Conservation (phyloP, 2,888 invertebrate genomes). For the Hypercompe scribonia region DNA sequence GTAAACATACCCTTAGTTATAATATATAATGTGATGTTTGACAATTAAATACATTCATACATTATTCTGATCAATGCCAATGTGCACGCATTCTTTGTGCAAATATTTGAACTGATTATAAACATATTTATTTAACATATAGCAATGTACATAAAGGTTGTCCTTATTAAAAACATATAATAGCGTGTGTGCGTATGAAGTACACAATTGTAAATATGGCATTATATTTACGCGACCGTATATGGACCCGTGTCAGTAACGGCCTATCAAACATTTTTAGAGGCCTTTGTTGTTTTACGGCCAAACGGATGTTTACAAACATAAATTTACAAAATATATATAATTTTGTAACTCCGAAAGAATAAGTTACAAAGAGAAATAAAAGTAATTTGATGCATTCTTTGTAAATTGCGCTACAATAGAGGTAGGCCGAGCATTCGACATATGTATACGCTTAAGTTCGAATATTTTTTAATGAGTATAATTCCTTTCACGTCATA, state of each 20-base stretch:
- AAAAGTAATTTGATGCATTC: background rate
- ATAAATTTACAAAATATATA: background rate
- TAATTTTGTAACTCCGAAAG: background rate
- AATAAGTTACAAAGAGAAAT: background rate
- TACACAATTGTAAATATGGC: background rate
- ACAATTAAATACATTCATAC: no score
- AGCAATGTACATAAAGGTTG: background rate
- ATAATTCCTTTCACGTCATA: conserved; percentile 33
- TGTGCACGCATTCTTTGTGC: no score
- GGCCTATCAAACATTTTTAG: background rate
- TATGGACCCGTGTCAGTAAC: background rate
- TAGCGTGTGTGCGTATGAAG: background rate
- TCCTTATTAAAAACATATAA: background rate
- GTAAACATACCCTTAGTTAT: no score
- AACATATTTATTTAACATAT: no score
- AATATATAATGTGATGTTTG: no score
- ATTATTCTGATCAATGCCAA: no score
- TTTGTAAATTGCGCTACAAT: background rate
- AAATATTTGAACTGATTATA: no score
- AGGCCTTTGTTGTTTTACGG: background rate
- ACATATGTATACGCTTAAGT: conserved; percentile 17
- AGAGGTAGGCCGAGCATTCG: conserved; percentile 7
- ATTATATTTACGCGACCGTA: background rate
- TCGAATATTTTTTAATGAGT: conserved; percentile 34
- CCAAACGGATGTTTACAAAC: background rate